Evolutionary conservation across 2,888 invertebrate genomes (phyloP).

Genomic region (Sesia bembeciformis): DNA sequence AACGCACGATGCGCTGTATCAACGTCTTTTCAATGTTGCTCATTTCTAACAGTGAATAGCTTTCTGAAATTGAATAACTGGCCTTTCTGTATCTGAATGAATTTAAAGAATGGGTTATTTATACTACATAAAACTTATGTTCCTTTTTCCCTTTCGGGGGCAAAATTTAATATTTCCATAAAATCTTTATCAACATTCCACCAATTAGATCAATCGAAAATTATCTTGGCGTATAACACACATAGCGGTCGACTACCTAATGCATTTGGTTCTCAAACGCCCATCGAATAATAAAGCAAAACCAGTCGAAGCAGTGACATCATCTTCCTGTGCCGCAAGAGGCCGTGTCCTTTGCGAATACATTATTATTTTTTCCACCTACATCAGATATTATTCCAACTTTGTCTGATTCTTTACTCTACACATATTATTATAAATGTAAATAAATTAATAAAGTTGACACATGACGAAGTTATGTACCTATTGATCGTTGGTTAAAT

Average conservation of each 20-base stretch:
- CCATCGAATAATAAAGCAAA: constrained; percentile 59
- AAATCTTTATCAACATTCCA: neutral
- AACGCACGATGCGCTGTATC: neutral
- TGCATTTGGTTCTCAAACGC: constrained; percentile 45
- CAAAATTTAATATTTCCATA: too few species aligned
- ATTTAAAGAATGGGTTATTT: too few species aligned
- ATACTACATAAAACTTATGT: too few species aligned
- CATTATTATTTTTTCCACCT: constrained; percentile 4
- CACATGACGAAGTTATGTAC: too few species aligned
- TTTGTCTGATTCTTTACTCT: neutral
- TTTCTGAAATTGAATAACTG: too few species aligned
- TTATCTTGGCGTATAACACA: constrained; percentile 3
- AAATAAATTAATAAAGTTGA: too few species aligned
- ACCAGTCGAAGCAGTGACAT: constrained; percentile 69
- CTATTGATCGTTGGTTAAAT: too few species aligned
- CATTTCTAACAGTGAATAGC: too few species aligned
- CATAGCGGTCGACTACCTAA: constrained; percentile 29
- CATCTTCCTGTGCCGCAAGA: constrained; percentile 61
- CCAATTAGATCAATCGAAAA: neutral
- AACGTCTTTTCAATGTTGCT: too few species aligned
- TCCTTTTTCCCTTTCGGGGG: too few species aligned
- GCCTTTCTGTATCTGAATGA: too few species aligned
- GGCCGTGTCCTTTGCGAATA: constrained; percentile 51
- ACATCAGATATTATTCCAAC: neutral
- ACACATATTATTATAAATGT: too few species aligned